Conservation (phyloP, 2,888 invertebrate genomes). For the Thumatha senex region DNA sequence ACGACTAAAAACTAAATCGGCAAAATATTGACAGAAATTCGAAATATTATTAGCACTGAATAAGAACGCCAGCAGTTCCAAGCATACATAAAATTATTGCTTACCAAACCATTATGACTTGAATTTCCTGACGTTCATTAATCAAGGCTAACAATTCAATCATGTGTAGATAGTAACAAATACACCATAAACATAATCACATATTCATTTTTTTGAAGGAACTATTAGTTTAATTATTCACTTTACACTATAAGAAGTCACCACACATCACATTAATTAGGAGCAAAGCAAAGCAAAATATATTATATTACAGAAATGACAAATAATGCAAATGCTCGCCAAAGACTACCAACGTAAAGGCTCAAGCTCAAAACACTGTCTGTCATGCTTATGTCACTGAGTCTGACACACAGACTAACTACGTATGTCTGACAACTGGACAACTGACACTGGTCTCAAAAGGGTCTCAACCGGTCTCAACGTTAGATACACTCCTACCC, state of each 20-base stretch:
- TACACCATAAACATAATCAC: slow-evolving; percentile 13
- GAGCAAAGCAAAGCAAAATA: too few relatives aligned
- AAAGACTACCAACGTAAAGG: too few relatives aligned
- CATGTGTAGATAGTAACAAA: slow-evolving; percentile 21
- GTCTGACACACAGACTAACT: too few relatives aligned
- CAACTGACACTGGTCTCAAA: too few relatives aligned
- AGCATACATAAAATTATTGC: slow-evolving; percentile 21
- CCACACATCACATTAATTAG: slow-evolving; percentile 12
- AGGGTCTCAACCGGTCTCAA: too few relatives aligned
- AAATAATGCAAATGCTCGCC: slow-evolving; percentile 12
- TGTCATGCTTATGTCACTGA: too few relatives aligned
- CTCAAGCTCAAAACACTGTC: too few relatives aligned
- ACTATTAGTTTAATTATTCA: slow-evolving; percentile 6
- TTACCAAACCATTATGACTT: slow-evolving; percentile 40
- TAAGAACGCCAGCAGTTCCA: neutral
- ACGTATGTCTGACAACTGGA: too few relatives aligned
- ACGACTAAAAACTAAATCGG: neutral
- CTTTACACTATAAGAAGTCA: neutral
- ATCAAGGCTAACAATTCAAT: slow-evolving; percentile 46
- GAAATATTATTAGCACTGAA: neutral
- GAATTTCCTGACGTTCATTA: slow-evolving; percentile 38
- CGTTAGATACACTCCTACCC: too few relatives aligned
- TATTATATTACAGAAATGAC: slow-evolving; percentile 25
- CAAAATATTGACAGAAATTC: neutral
- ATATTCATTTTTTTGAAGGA: slow-evolving; percentile 17